Evolutionary conservation across 2,797 vertebrate genomes (phyloP).

Genomic region (Centroberyx gerrardi): DNA sequence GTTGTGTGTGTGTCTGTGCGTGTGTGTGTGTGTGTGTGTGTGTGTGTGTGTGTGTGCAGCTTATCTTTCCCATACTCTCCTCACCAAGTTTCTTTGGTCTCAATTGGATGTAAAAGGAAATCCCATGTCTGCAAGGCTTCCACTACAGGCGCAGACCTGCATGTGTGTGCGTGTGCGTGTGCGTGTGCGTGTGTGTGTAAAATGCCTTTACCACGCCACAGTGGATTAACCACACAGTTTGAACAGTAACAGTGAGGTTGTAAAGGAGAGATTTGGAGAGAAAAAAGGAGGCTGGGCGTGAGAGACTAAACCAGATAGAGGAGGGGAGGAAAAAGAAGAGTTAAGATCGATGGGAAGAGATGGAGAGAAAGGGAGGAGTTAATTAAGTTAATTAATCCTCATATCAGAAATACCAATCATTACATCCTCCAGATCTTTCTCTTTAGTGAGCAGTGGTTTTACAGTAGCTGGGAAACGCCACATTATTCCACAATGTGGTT

Average conservation of each 20-base stretch:
- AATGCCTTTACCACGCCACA: slow-evolving; percentile 60
- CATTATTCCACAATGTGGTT: slow-evolving; percentile 23
- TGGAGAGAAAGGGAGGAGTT: not conserved
- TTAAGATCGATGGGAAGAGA: slow-evolving; percentile 21
- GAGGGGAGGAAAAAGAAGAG: slow-evolving; percentile 15
- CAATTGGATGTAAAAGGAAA: slow-evolving; percentile 79
- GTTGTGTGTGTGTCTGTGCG: slow-evolving; percentile 18
- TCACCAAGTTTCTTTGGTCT: slow-evolving; percentile 73
- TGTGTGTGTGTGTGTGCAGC: slow-evolving; percentile 41
- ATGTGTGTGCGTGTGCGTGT: slow-evolving; percentile 22
- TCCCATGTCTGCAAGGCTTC: slow-evolving; percentile 76
- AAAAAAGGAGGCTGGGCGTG: not conserved
- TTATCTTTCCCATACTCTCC: slow-evolving; percentile 66
- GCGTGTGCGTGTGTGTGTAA: not conserved
- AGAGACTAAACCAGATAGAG: slow-evolving; percentile 26
- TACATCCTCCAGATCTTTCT: not conserved
- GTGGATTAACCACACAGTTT: slow-evolving; percentile 73
- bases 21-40: slow-evolving; percentile 22
- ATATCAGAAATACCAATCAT: slow-evolving; percentile 14
- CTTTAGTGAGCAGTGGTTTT: slow-evolving; percentile 20
- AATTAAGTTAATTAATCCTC: slow-evolving; percentile 36
- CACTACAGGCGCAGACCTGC: slow-evolving; percentile 64
- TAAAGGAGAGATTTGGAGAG: slow-evolving; percentile 50
- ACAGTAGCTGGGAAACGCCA: not conserved
- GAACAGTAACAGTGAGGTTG: slow-evolving; percentile 55